These are phyloP conservation scores for Glossophaga mutica DNA, from an alignment of 2,797 vertebrate genomes.

Conservation along the genomic window DNA sequence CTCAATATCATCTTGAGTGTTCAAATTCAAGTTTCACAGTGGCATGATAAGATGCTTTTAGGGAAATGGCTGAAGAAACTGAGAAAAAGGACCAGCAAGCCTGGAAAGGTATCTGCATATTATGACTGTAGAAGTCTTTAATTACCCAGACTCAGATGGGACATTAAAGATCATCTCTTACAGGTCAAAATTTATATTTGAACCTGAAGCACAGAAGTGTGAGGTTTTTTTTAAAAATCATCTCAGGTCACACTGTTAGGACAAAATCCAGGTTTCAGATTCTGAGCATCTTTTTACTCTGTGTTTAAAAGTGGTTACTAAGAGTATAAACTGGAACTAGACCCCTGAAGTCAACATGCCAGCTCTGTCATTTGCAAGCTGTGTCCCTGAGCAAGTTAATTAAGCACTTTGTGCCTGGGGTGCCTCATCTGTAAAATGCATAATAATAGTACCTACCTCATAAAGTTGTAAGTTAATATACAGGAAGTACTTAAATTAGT, in stretches of 20 bases:
- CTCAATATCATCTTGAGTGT: not conserved
- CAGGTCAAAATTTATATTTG: not conserved
- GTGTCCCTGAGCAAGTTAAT: not conserved
- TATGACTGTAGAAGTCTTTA: not conserved
- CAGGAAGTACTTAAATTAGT: not conserved
- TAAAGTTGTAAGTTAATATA: not conserved
- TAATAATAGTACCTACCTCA: not conserved
- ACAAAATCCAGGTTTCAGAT: not conserved
- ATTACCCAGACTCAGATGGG: not conserved
- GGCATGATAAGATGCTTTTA: not conserved
- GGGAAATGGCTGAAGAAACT: not conserved
- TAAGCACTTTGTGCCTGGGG: not conserved
- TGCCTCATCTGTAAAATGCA: not conserved
- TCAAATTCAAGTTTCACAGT: not conserved
- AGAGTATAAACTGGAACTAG: not conserved
- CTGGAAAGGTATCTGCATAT: not conserved
- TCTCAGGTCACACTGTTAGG: not conserved
- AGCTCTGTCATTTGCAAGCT: not conserved
- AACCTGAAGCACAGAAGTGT: not conserved
- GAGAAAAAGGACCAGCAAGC: not conserved
- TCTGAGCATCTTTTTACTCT: not conserved
- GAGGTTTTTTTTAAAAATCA: not conserved
- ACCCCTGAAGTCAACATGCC: not conserved
- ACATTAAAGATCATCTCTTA: not conserved
- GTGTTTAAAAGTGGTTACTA: not conserved